A percentile compares a stretch with the other conserved stretches of the same genome.
phyloP scores from a whole-genome alignment of 1,140 invertebrate genomes.

The Caerostris darwini region DNA sequence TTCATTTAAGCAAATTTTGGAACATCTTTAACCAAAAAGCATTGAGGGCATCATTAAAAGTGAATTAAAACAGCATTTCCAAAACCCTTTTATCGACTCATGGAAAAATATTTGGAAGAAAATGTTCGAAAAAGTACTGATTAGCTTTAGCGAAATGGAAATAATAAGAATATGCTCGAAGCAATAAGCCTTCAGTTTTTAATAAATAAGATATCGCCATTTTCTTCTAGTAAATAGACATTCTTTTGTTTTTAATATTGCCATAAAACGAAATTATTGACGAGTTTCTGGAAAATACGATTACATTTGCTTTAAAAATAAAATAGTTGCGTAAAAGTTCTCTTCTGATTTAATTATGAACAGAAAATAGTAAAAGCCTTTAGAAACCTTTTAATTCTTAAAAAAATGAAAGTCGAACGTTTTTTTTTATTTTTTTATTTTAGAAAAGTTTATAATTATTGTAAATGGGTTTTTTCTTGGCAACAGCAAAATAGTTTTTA shows the following conservation, averaged over 20 bases:
- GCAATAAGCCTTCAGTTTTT: background rate
- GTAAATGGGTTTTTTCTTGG: background rate
- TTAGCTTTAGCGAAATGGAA: background rate
- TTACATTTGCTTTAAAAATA: background rate
- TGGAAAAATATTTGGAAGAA: no score
- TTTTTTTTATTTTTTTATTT: background rate
- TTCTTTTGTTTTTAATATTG: background rate
- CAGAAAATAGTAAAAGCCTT: background rate
- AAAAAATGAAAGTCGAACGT: background rate
- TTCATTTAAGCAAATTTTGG: background rate
- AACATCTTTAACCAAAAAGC: background rate
- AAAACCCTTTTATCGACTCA: no score
- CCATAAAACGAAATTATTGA: background rate
- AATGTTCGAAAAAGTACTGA: background rate
- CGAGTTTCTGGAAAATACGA: background rate
- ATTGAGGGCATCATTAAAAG: background rate
- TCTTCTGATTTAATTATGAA: background rate
- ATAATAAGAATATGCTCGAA: background rate
- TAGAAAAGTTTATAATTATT: background rate
- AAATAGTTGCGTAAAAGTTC: background rate
- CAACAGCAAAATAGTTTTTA: no score
- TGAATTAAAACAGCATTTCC: background rate
- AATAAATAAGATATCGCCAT: background rate
- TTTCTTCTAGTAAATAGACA: background rate
- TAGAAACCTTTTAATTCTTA: background rate